phyloP scores from a whole-genome alignment of 2,888 invertebrate genomes.

The Mystacides longicornis region DNA sequence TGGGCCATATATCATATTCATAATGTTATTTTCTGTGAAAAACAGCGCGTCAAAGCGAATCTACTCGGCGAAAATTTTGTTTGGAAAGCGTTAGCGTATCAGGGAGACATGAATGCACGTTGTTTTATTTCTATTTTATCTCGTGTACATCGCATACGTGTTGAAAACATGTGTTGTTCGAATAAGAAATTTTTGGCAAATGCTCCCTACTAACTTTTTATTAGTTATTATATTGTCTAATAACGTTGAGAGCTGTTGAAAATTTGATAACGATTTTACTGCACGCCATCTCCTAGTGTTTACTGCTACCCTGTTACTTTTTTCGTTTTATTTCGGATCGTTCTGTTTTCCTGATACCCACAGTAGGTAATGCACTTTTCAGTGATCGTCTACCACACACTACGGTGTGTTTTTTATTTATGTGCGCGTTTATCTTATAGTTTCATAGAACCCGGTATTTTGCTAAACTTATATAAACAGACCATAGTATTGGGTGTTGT shows the following conservation, averaged over 20 bases:
- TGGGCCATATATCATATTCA: background rate
- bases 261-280: background rate
- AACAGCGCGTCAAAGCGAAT: background rate
- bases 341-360: no score
- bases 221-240: no score
- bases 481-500: no score
- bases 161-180: slow-evolving; percentile 1
- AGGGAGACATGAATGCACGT: background rate
- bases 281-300: background rate
- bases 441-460: no score
- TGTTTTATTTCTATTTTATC: background rate
- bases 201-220: background rate
- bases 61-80: background rate
- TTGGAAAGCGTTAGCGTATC: background rate
- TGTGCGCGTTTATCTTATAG: no score
- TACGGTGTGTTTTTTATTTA: no score
- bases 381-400: no score
- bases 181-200: background rate
- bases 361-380: no score
- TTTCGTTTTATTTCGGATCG: no score
- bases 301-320: background rate
- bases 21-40: background rate
- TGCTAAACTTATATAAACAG: no score
- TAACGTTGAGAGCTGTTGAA: no score
- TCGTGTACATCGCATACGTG: background rate